A percentile compares a stretch with the other conserved stretches of the same genome.
phyloP scores from a whole-genome alignment of 2,797 vertebrate genomes.

The Hydrophis major region DNA sequence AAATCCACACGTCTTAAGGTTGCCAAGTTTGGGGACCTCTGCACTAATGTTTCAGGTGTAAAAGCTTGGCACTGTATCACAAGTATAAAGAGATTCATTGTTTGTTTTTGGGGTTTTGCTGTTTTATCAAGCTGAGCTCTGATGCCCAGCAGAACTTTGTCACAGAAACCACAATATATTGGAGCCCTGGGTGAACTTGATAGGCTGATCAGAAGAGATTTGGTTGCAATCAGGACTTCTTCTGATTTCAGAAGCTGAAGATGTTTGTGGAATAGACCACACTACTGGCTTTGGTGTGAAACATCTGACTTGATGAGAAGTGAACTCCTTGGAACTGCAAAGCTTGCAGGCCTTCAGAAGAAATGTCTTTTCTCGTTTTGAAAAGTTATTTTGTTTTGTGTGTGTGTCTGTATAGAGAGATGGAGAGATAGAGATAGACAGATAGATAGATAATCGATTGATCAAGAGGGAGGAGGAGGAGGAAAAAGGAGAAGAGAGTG shows the following conservation, averaged over 20 bases:
- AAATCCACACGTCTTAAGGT: too few species aligned
- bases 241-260: background rate
- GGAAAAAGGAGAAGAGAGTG: too few species aligned
- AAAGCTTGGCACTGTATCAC: background rate
- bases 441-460: too few species aligned
- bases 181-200: background rate
- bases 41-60: background rate
- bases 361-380: conserved; percentile 12
- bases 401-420: background rate
- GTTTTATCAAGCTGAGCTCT: background rate
- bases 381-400: background rate
- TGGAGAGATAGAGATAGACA: too few species aligned
- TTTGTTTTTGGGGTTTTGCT: background rate
- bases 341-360: conserved; percentile 37
- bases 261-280: conserved; percentile 44
- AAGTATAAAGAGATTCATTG: background rate
- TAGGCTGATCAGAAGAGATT: background rate
- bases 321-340: conserved; percentile 35
- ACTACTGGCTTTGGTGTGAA: conserved; percentile 36
- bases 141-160: background rate
- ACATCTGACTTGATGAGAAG: conserved; percentile 46
- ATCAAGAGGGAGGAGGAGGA: too few species aligned
- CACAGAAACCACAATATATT: background rate
- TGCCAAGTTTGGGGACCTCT: too few species aligned
- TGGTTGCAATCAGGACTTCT: background rate